Evolutionary conservation across 2,888 invertebrate genomes (phyloP).

Genomic region (Mimas tiliae): DNA sequence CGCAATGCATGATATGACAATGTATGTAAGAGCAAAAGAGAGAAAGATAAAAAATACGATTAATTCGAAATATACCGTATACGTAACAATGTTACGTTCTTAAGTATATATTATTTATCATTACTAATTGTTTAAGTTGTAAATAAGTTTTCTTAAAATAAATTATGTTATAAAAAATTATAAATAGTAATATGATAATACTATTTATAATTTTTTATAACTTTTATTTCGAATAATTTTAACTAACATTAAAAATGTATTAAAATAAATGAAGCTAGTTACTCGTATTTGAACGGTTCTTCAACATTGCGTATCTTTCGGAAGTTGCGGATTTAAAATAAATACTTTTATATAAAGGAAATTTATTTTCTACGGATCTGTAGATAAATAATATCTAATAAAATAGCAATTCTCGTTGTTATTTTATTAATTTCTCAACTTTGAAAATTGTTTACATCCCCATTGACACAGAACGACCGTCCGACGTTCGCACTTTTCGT

Average conservation of each 20-base stretch:
- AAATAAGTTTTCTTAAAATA: too few species aligned
- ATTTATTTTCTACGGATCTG: not conserved
- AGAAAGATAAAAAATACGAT: not conserved
- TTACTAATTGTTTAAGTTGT: too few species aligned
- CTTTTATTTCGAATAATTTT: too few species aligned
- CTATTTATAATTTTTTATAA: too few species aligned
- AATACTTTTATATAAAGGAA: not conserved
- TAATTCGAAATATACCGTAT: not conserved
- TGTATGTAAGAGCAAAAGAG: not conserved
- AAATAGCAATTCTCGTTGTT: not conserved
- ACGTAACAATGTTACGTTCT: constrained; percentile 9
- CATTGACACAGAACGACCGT: constrained; percentile 15
- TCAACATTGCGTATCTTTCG: constrained; percentile 1
- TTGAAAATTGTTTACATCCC: constrained; percentile 18
- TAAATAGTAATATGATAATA: too few species aligned
- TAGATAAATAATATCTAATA: not conserved
- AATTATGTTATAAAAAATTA: too few species aligned
- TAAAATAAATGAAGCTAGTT: not conserved
- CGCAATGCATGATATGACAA: too few species aligned
- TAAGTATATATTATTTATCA: not conserved
- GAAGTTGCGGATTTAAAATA: constrained; percentile 1
- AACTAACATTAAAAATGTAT: not conserved
- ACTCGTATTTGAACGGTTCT: not conserved
- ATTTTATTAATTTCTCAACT: constrained; percentile 31
- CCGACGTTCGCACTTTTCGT: constrained; percentile 30